Conservation (phyloP, 2,888 invertebrate species). For the Lomographa bimaculata region DNA sequence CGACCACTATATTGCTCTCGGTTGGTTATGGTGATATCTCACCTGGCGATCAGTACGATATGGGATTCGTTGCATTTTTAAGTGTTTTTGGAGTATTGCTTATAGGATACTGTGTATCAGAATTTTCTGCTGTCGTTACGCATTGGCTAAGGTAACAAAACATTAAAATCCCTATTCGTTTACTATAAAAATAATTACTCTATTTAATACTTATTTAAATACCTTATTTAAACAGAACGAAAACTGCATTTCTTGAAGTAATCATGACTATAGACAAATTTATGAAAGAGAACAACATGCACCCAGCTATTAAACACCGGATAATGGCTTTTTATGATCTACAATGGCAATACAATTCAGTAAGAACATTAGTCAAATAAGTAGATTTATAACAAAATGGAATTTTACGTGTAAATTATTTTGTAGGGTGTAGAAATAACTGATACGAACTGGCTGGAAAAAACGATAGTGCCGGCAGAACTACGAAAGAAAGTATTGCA, state of each 20-base stretch:
- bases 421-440: slow-evolving; percentile 73
- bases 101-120: slow-evolving; percentile 77
- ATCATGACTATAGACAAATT: slow-evolving; percentile 76
- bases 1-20: slow-evolving; percentile 66
- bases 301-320: slow-evolving; percentile 66
- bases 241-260: slow-evolving; percentile 75
- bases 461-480: slow-evolving; percentile 67
- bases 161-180: no score
- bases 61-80: slow-evolving; percentile 71
- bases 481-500: slow-evolving; percentile 74
- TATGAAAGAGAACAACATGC: slow-evolving; percentile 77
- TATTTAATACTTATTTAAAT: no score
- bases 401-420: neutral
- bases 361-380: slow-evolving; percentile 33
- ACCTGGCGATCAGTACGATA: slow-evolving; percentile 71
- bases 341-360: slow-evolving; percentile 81
- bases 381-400: neutral
- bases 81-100: slow-evolving; percentile 73
- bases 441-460: slow-evolving; percentile 72
- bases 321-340: slow-evolving; percentile 78
- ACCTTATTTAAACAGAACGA: slow-evolving; percentile 50
- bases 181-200: no score
- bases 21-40: slow-evolving; percentile 76
- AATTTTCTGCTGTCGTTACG: slow-evolving; percentile 76
- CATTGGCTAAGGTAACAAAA: slow-evolving; percentile 66